Conservation (phyloP, 1,140 invertebrate species). For the Tyrophagus putrescentiae region DNA sequence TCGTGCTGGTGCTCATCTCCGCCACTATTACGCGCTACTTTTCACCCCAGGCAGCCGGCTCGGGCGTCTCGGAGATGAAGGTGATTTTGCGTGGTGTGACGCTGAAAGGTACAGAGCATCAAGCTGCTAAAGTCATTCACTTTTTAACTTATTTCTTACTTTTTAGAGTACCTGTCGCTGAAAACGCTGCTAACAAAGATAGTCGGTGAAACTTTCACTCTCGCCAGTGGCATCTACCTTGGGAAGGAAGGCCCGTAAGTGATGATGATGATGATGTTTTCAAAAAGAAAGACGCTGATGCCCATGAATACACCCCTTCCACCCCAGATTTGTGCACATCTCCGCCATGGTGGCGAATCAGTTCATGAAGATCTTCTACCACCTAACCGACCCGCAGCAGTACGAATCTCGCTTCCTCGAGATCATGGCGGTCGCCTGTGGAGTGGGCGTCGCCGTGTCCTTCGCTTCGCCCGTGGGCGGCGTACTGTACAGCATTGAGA, state of each 20-base stretch:
- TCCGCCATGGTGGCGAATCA: slow-evolving; percentile 85
- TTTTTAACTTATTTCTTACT: not conserved
- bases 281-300: not conserved
- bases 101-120: slow-evolving; percentile 55
- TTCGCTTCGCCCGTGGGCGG: slow-evolving; percentile 39
- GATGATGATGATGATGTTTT: too few relatives aligned
- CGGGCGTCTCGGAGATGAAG: slow-evolving; percentile 98
- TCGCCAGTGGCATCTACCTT: slow-evolving; percentile 85
- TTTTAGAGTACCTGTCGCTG: slow-evolving; percentile 85
- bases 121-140: too few relatives aligned
- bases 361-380: slow-evolving; percentile 69
- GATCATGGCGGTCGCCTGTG: slow-evolving; percentile 87
- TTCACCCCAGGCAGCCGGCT: slow-evolving; percentile 63
- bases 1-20: slow-evolving; percentile 77
- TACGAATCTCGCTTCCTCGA: slow-evolving; percentile 88
- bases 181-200: slow-evolving; percentile 85
- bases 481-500: slow-evolving; percentile 95
- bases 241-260: slow-evolving; percentile 60
- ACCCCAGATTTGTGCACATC: slow-evolving; percentile 52
- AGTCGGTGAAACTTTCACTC: slow-evolving; percentile 64
- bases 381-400: slow-evolving; percentile 35
- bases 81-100: slow-evolving; percentile 83
- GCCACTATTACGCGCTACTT: slow-evolving; percentile 84
- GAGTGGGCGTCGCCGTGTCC: slow-evolving; percentile 46
- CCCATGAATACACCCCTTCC: not conserved